Evolutionary conservation across 2,113 vertebrate species (phyloP), one percentile per base, ranked within the genome.

Genomic region (Xenopus laevis): DNA sequence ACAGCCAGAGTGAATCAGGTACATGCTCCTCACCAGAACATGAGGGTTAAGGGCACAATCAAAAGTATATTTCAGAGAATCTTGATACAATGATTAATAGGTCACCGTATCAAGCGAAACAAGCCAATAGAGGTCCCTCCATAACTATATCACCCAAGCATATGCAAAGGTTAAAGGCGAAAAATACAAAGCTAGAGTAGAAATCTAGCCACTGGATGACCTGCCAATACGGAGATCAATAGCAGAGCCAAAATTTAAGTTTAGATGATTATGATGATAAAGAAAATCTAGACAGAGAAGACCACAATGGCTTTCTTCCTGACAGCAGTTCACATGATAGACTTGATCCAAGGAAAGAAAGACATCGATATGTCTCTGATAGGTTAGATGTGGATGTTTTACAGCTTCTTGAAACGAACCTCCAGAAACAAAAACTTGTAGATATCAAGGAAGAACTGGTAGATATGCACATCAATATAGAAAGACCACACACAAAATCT

Each of bases 391-490:
- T 66, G 10, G 73, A 76, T 63, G 73, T 76, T 45, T 69, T 76
- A 55, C 73, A 76, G 6, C 30, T 76, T 23, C 66, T 76, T 8
- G 73, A 76, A 63, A 76, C 63, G 73, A 66, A 76, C 13, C 65
- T 76, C 9, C 73, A 66, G 7, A 76, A 76, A 55, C 73, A 76
- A 30, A 66, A 76, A 45, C 73, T 76, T 20, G 66, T 76, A 4
- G 73, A 69, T 47, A 76, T 76, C 40, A 76, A 76, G 30, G 73
- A 76, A 55, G 73, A 69, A 63, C 23, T 76, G 58, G 8, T 76
- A 10, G 73, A 76, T 76, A 17, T 76, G n/a, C 73, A 76, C 30
- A 57, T 76, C n/a, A 76, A 76, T 62, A 63, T 40, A 17, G 73
- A 69, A 55, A 76, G 40, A 20, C 21, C 66, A 10, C 65, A 59